Evolutionary conservation across 1,140 invertebrate species (phyloP).

Genomic region (Cepaea nemoralis): DNA sequence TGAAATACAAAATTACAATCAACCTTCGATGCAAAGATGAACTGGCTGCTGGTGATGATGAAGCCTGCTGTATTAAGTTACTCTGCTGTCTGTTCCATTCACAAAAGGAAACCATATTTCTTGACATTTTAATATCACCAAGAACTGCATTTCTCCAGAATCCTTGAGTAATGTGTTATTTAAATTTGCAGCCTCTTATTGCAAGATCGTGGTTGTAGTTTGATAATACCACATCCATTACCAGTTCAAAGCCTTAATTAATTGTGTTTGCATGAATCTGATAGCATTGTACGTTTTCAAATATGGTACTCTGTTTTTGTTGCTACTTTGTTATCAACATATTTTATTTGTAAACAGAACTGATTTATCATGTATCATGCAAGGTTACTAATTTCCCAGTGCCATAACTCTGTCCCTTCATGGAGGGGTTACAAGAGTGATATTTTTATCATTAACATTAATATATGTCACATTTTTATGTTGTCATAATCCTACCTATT

Average conservation of each 20-base stretch:
- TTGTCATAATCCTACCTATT: neutral
- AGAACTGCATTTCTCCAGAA: too few relatives aligned
- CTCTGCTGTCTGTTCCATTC: too few relatives aligned
- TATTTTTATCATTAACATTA: neutral
- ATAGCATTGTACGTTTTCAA: neutral
- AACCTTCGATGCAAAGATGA: too few relatives aligned
- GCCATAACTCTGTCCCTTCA: neutral
- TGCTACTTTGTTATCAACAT: neutral
- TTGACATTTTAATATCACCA: too few relatives aligned
- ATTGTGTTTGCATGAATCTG: neutral
- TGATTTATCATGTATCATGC: neutral
- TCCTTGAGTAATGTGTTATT: too few relatives aligned
- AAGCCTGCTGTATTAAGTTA: too few relatives aligned
- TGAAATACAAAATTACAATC: too few relatives aligned
- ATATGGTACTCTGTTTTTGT: neutral
- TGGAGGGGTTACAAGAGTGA: conserved; percentile 3
- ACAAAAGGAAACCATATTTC: too few relatives aligned
- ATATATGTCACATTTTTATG: neutral
- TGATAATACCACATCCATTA: too few relatives aligned
- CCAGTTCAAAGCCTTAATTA: neutral
- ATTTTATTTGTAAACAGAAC: neutral
- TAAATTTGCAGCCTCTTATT: too few relatives aligned
- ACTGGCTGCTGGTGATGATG: too few relatives aligned
- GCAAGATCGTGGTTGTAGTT: too few relatives aligned
- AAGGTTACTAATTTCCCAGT: neutral